Evolutionary conservation across 2,797 vertebrate species (phyloP).

Genomic region (Typhlichthys eigenmanni): DNA sequence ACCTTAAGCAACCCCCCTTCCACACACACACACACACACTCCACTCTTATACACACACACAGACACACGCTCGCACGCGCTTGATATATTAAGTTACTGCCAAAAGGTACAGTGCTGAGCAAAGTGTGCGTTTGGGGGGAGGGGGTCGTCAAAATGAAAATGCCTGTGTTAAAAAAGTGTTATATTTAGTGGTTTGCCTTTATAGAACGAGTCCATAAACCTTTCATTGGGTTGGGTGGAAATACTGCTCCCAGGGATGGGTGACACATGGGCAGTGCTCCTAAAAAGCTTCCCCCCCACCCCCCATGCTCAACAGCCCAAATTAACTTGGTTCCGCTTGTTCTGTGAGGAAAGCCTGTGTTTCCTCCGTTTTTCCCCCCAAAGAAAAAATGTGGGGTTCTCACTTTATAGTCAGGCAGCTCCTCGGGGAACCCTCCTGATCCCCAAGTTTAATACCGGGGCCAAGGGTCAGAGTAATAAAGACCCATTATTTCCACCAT

Average conservation of each 20-base stretch:
- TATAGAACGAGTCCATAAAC: constrained; percentile 95
- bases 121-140: constrained; percentile 7
- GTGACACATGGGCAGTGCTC: constrained; percentile 81
- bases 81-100: constrained; percentile 13
- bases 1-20: background rate
- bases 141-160: constrained; percentile 19
- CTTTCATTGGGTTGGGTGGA: constrained; percentile 91
- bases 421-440: constrained; percentile 69
- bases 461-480: constrained; percentile 72
- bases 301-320: constrained; percentile 15
- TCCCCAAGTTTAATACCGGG: constrained; percentile 59
- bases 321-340: constrained; percentile 45
- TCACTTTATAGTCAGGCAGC: constrained; percentile 40
- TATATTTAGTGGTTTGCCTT: constrained; percentile 94
- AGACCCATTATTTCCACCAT: constrained; percentile 68
- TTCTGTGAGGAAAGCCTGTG: constrained; percentile 55
- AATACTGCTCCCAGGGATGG: constrained; percentile 86
- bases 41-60: background rate
- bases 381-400: constrained; percentile 20
- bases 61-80: background rate
- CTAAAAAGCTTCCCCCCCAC: constrained; percentile 38
- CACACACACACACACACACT: background rate
- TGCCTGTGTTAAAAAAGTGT: constrained; percentile 88
- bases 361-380: constrained; percentile 74
- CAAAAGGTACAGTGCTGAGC: constrained; percentile 29